Conservation (phyloP, 2,113 vertebrate species). For the Pelobates fuscus region DNA sequence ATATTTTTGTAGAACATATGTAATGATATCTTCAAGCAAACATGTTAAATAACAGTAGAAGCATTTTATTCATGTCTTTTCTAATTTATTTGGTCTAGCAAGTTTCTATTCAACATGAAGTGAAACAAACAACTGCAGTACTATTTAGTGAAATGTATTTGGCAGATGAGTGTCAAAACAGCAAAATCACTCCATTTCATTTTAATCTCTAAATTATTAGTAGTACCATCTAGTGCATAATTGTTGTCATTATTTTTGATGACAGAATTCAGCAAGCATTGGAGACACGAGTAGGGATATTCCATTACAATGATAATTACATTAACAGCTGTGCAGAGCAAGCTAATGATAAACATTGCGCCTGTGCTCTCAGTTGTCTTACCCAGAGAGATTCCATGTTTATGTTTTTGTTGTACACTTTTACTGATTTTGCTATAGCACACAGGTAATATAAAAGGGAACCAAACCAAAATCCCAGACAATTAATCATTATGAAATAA, state of each 20-base stretch:
- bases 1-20: too few species aligned
- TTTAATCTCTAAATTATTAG: conserved; percentile 37
- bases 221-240: conserved; percentile 14
- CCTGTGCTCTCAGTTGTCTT: conserved; percentile 1
- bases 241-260: conserved; percentile 37
- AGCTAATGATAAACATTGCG: conserved; percentile 36
- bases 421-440: conserved; percentile 7
- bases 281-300: conserved; percentile 25
- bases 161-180: conserved; percentile 1
- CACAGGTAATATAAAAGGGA: conserved; percentile 21
- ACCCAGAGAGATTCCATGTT: conserved; percentile 23
- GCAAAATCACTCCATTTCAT: conserved; percentile 38
- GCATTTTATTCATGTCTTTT: too few species aligned
- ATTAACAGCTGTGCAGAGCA: conserved; percentile 25
- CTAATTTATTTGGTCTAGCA: too few species aligned
- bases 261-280: conserved; percentile 3
- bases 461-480: conserved; percentile 13
- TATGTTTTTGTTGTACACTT: conserved; percentile 1
- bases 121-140: background rate
- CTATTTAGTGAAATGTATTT: conserved; percentile 3
- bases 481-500: conserved; percentile 40
- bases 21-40: too few species aligned
- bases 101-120: background rate
- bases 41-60: too few species aligned
- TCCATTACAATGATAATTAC: conserved; percentile 45